phyloP scores from a whole-genome alignment of 2,113 vertebrate species.

The Apistogramma diplotaenia region DNA sequence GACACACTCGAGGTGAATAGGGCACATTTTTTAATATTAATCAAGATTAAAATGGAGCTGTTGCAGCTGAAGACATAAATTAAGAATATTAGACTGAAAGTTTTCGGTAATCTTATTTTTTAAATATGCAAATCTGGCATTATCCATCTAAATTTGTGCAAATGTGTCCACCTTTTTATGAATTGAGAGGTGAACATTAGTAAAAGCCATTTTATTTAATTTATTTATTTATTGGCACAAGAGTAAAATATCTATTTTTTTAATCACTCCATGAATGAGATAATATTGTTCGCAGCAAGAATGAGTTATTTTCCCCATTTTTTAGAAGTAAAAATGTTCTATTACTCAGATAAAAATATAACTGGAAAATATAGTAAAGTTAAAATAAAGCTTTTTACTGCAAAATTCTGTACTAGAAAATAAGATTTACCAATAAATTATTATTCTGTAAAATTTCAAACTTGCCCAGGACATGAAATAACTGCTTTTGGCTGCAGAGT shows the following conservation, averaged over 20 bases:
- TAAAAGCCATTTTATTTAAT: no score
- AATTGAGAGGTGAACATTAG: background rate
- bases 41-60: background rate
- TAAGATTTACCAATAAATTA: no score
- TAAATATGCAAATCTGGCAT: background rate
- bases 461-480: no score
- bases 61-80: background rate
- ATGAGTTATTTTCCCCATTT: background rate
- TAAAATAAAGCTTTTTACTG: no score
- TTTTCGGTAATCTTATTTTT: background rate
- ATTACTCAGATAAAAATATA: background rate
- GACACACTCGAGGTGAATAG: background rate
- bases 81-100: no score
- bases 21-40: background rate
- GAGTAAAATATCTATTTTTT: background rate
- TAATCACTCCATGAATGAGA: background rate
- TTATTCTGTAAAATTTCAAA: no score
- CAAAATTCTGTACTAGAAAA: no score
- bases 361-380: background rate
- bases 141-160: background rate
- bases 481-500: no score
- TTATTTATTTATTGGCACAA: background rate
- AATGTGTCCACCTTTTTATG: background rate
- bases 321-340: background rate
- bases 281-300: background rate